Conservation (phyloP, 2,888 invertebrate genomes). For the Euproctis similis region DNA sequence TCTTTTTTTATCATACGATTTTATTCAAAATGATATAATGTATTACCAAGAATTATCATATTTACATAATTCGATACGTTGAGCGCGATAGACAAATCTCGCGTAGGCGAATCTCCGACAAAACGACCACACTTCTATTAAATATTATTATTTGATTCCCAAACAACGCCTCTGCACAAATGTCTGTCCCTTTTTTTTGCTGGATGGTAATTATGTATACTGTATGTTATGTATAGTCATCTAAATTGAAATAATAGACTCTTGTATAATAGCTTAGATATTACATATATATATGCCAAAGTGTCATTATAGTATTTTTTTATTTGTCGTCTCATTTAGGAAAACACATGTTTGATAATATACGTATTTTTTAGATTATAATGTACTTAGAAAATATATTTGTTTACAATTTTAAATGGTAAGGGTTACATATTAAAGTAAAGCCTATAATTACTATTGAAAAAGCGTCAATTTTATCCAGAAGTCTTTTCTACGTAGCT, state of each 20-base stretch:
- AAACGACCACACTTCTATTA: constrained; percentile 35
- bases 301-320: constrained; percentile 16
- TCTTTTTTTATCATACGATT: too few relatives aligned
- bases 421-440: too few relatives aligned
- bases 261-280: constrained; percentile 21
- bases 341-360: neutral
- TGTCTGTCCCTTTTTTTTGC: constrained; percentile 42
- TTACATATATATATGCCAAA: constrained; percentile 11
- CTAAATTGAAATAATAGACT: constrained; percentile 23
- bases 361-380: too few relatives aligned
- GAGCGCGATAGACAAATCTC: constrained; percentile 26
- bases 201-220: constrained; percentile 33
- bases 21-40: too few relatives aligned
- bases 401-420: too few relatives aligned
- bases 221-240: constrained; percentile 10
- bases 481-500: too few relatives aligned
- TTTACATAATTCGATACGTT: neutral
- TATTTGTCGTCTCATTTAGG: constrained; percentile 19
- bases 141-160: constrained; percentile 43
- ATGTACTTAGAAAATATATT: too few relatives aligned
- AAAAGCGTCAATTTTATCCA: too few relatives aligned
- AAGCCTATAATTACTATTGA: too few relatives aligned
- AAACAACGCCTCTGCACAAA: constrained; percentile 47
- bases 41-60: too few relatives aligned
- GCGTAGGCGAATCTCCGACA: constrained; percentile 41